These are phyloP conservation scores for Orthonyx spaldingii DNA, from an alignment of 2,113 vertebrate genomes.

Conservation along the genomic window DNA sequence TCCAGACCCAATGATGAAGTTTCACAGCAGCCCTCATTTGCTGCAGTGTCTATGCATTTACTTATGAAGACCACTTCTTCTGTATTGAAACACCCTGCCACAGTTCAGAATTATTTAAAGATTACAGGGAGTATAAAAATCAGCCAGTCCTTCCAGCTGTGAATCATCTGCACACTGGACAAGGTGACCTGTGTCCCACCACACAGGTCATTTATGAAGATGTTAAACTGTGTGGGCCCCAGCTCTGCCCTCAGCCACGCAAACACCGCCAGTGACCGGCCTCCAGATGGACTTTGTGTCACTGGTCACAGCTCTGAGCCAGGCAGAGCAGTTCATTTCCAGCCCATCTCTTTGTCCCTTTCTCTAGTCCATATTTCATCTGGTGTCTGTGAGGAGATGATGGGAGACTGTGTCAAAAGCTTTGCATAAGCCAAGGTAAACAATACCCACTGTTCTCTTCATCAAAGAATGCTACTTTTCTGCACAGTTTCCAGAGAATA, in stretches of 20 bases:
- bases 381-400: not conserved
- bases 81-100: not conserved
- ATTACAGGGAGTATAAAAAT: not conserved
- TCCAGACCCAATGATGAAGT: not conserved
- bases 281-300: not conserved
- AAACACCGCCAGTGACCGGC: not conserved
- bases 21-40: not conserved
- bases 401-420: not conserved
- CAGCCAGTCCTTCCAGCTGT: not conserved
- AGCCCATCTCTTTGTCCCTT: not conserved
- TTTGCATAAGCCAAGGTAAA: not conserved
- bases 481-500: not conserved
- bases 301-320: not conserved
- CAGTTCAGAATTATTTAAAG: not conserved
- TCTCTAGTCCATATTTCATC: not conserved
- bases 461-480: not conserved
- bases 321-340: not conserved
- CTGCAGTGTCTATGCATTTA: not conserved
- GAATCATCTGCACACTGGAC: not conserved
- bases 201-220: not conserved
- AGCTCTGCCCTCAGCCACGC: accelerated
- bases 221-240: not conserved
- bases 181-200: not conserved
- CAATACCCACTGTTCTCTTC: not conserved
- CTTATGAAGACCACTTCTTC: not conserved